Base-by-base conservation (phyloP, 2,797 vertebrate species). In the Sandelia bainsii region DNA sequence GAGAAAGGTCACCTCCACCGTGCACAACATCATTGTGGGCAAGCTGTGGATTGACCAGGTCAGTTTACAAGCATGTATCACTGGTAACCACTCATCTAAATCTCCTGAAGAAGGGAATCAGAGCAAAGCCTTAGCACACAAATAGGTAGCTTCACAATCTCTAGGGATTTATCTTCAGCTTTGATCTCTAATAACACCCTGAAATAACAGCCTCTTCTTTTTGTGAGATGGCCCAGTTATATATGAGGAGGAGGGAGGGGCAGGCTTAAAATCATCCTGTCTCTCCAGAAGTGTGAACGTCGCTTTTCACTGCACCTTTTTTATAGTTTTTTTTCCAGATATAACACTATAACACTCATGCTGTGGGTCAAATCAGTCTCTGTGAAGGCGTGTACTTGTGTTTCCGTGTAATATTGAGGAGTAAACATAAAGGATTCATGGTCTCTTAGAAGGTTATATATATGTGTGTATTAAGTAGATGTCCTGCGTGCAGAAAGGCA, bases 31-130 rank as follows among this genome's bases (percentile, higher is more conserved):
- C 93, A 99, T 99, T 0, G 98, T 99, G 87, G 98, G 98, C 85
- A 99, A 98, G 85, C 96, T 99, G 79, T 99, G 98, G 98, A 99
- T 99, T 0, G 98, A 99, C 91, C 98, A 99, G 97, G 98, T 98
- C 20, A 57, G 95, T 86, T 69, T 68, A 29, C 56, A 32, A 29
- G 46, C 40, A 17, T 13, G 13, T 46, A 23, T 66, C 10, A 40
- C 44, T 71, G n/a, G 19, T 76, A 48, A 45, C 23, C 46, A 34
- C 40, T 71, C 23, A 29, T 59, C 32, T 54, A 49, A 34, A 63
- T 19, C 53, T 63, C 39, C 29, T 53, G 50, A 65, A 72, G 57
- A 51, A 63, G n/a, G 45, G 42, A 89, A 58, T 77, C 69, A 57
- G 57, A 58, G 11, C 64, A 64, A 73, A 70, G 56, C 37, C 67